Conservation (phyloP, 2,797 vertebrate genomes). For the Pseudocheirus occidentalis region DNA sequence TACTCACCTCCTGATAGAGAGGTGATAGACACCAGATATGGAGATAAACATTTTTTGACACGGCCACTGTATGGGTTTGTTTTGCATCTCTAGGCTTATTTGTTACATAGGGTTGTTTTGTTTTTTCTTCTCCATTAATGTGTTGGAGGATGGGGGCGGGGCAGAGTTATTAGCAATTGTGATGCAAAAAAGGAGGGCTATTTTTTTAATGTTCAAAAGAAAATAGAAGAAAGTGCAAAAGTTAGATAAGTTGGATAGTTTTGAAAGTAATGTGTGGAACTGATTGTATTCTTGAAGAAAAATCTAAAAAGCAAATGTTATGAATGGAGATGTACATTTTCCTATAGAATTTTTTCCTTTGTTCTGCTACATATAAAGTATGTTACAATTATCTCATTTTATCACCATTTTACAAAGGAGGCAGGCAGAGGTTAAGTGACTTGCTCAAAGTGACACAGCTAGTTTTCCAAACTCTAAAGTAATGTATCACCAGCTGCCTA, state of each 20-base stretch:
- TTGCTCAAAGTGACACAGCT: background rate
- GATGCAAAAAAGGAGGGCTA: background rate
- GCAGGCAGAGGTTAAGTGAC: background rate
- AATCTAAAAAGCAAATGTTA: background rate
- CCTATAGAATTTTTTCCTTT: background rate
- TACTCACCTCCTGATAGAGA: background rate
- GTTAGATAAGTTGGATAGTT: background rate
- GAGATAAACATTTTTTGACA: background rate
- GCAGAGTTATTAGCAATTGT: background rate
- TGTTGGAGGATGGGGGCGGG: background rate
- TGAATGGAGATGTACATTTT: background rate
- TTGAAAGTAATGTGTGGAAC: background rate
- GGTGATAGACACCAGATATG: background rate
- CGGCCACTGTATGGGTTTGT: background rate
- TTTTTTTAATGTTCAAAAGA: background rate
- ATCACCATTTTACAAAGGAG: background rate
- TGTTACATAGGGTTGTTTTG: background rate
- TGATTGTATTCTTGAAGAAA: background rate
- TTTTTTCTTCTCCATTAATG: background rate
- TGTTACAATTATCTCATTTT: background rate
- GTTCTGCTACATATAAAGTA: background rate
- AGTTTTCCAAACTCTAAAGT: background rate
- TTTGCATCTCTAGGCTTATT: background rate
- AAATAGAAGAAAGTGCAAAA: background rate
- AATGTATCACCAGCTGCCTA: background rate